Evolutionary conservation across 92 coral and sea anemone species (phyloP).

Genomic region (Epizoanthus scotinus): DNA sequence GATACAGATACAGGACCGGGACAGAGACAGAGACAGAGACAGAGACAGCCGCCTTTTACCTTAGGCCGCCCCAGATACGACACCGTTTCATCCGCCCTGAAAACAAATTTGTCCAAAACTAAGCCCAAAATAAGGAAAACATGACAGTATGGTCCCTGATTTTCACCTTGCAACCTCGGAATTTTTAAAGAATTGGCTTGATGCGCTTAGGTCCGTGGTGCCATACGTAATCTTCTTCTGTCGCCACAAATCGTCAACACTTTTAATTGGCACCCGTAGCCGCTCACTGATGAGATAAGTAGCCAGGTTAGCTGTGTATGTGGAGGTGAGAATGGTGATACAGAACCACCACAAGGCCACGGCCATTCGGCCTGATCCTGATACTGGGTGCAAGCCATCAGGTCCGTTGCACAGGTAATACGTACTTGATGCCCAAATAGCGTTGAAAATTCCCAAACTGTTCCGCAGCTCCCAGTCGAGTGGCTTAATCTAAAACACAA

Average conservation of each 20-base stretch:
- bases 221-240: slow-evolving; percentile 2
- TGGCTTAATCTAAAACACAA: slow-evolving; percentile 1
- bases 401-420: slow-evolving; percentile 6
- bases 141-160: too few species aligned
- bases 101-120: too few species aligned
- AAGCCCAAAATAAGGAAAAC: too few species aligned
- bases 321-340: slow-evolving; percentile 4
- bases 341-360: slow-evolving; percentile 17
- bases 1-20: too few species aligned
- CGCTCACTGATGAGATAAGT: background rate
- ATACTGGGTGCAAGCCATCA: slow-evolving; percentile 13
- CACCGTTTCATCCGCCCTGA: too few species aligned
- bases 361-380: slow-evolving; percentile 10
- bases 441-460: slow-evolving; percentile 14
- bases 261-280: background rate
- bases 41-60: too few species aligned
- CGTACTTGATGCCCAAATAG: background rate
- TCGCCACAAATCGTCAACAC: slow-evolving; percentile 4
- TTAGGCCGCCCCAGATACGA: too few species aligned
- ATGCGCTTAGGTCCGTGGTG: background rate
- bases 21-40: too few species aligned
- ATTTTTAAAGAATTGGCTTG: background rate
- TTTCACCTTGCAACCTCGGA: slow-evolving; percentile 7
- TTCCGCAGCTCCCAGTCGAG: slow-evolving; percentile 1
- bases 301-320: slow-evolving; percentile 8